phyloP scores from a whole-genome alignment of 2,797 vertebrate species.

The Buphagus erythrorhynchus region DNA sequence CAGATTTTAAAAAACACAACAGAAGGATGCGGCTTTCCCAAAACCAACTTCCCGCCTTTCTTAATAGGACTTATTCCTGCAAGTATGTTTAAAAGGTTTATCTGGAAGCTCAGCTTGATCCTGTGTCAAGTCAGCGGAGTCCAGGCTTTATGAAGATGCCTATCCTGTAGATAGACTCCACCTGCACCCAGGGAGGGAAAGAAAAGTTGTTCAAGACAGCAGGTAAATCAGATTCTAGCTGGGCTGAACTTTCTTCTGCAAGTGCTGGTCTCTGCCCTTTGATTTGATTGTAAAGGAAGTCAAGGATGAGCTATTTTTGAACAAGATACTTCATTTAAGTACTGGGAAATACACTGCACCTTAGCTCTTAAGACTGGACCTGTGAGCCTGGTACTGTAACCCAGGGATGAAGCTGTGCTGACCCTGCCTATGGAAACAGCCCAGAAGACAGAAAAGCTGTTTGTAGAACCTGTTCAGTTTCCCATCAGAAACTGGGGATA shows the following conservation, averaged over 20 bases:
- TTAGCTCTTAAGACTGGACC: not conserved
- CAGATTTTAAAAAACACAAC: not conserved
- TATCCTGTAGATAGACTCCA: rapidly evolving
- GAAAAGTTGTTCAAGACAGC: not conserved
- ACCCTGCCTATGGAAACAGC: not conserved
- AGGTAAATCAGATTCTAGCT: not conserved
- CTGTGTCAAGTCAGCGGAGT: not conserved
- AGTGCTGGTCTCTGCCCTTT: not conserved
- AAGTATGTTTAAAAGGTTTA: not conserved
- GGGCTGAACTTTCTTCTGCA: not conserved
- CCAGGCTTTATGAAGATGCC: not conserved
- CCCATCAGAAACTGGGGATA: not conserved
- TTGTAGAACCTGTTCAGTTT: not conserved
- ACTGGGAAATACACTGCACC: not conserved
- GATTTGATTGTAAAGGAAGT: not conserved
- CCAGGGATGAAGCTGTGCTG: not conserved
- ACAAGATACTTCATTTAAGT: not conserved
- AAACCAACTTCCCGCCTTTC: not conserved
- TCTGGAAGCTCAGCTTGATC: not conserved
- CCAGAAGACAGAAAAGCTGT: not conserved
- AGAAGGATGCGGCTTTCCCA: not conserved
- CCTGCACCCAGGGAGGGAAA: not conserved
- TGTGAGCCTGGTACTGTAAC: not conserved
- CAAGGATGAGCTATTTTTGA: not conserved
- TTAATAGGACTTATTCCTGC: not conserved